Conservation (phyloP, 2,113 vertebrate species). For the Poecile atricapillus region DNA sequence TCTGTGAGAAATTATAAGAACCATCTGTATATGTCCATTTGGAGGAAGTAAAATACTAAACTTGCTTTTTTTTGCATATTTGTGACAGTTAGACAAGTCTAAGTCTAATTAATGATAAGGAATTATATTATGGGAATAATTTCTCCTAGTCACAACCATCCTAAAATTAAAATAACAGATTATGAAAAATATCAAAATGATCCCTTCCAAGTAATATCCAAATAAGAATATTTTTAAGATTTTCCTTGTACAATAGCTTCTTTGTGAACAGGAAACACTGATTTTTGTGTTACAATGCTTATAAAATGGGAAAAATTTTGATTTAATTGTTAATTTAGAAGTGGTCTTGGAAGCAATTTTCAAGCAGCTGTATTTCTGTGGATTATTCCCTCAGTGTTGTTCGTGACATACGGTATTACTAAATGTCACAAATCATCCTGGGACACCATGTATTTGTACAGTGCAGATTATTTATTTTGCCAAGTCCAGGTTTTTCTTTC, state of each 20-base stretch:
- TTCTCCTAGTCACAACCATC: neutral
- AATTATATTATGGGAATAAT: neutral
- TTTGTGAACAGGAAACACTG: neutral
- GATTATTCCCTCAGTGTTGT: neutral
- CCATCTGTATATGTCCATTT: neutral
- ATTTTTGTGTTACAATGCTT: neutral
- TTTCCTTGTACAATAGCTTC: neutral
- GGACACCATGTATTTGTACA: neutral
- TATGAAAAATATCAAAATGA: neutral
- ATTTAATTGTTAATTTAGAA: neutral
- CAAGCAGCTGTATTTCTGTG: slow-evolving; percentile 5
- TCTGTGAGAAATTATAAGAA: neutral
- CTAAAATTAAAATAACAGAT: neutral
- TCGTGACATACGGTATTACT: neutral
- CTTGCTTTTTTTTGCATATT: neutral
- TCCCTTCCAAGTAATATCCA: neutral
- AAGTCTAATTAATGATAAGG: neutral
- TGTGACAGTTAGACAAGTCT: neutral
- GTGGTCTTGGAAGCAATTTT: neutral
- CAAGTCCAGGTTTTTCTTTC: neutral
- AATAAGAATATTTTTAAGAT: neutral
- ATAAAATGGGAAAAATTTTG: neutral
- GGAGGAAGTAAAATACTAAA: neutral
- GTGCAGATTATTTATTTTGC: neutral
- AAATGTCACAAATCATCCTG: slow-evolving; percentile 5